These are phyloP conservation scores for Takifugu ocellatus DNA, from an alignment of 2,797 vertebrate genomes.

Conservation along the genomic window DNA sequence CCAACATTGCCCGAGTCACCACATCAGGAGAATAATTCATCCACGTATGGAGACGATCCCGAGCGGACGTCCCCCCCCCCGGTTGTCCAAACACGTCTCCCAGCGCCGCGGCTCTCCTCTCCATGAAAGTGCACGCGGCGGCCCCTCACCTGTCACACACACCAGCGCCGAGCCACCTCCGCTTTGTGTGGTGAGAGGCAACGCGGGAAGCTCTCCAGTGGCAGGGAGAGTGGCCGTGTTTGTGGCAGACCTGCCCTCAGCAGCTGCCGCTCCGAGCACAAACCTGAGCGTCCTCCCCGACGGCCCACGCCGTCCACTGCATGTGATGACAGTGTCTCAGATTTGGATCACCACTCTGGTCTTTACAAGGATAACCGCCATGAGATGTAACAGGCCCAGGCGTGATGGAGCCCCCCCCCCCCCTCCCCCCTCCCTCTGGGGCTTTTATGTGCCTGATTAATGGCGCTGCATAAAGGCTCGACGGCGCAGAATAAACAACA, in stretches of 20 bases:
- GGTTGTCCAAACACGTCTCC: background rate
- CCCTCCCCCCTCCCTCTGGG: background rate
- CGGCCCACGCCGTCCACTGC: background rate
- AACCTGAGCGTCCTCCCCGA: conserved; percentile 16
- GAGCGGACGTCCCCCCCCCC: too few species aligned
- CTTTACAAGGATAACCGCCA: conserved; percentile 2
- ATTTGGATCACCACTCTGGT: background rate
- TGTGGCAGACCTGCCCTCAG: conserved; percentile 70
- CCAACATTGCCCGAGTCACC: background rate
- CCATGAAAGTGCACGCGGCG: conserved; percentile 22
- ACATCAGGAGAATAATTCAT: background rate
- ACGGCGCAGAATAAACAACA: conserved; percentile 14
- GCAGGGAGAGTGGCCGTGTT: conserved; percentile 58
- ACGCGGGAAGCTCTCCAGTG: conserved; percentile 50
- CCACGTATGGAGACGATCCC: background rate
- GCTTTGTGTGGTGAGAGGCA: conserved; percentile 40
- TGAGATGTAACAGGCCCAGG: background rate
- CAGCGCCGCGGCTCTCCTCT: conserved; percentile 1
- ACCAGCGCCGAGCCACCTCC: conserved; percentile 45
- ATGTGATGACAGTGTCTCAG: background rate
- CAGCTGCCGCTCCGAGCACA: conserved; percentile 60
- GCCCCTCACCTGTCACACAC: conserved; percentile 62
- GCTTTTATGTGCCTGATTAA: conserved; percentile 27
- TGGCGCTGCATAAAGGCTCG: conserved; percentile 10
- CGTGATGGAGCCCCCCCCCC: conserved; percentile 18